A percentile compares a stretch with the other conserved stretches of the same genome.
Conservation (phyloP, 2,888 invertebrate species). For the Chrysomela aeneicollis region DNA sequence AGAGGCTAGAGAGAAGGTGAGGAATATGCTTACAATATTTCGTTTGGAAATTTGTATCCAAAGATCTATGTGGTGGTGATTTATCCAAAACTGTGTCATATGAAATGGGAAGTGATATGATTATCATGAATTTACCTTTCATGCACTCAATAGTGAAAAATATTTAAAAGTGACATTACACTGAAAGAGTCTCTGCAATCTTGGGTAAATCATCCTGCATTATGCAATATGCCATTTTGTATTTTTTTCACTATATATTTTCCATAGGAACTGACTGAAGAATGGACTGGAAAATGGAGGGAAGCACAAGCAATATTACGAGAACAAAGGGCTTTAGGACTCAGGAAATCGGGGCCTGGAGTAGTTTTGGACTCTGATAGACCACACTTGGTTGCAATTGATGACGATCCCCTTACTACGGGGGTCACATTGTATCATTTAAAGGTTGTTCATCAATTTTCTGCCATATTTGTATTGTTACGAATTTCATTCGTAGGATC, state of each 20-base stretch:
- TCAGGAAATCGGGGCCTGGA: conserved; percentile 87
- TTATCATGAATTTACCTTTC: too few species aligned
- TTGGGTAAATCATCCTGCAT: too few species aligned
- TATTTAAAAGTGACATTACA: too few species aligned
- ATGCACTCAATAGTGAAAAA: too few species aligned
- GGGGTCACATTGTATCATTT: conserved; percentile 91
- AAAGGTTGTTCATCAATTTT: conserved; percentile 68
- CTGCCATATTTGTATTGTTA: background rate
- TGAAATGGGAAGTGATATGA: too few species aligned
- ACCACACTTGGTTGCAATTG: conserved; percentile 92
- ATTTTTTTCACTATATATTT: background rate
- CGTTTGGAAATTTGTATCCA: too few species aligned
- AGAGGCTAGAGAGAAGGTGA: conserved; percentile 86
- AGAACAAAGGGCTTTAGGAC: conserved; percentile 86
- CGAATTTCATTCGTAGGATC: too few species aligned
- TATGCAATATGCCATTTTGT: too few species aligned
- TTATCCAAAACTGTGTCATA: too few species aligned
- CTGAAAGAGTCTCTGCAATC: too few species aligned
- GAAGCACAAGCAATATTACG: conserved; percentile 88
- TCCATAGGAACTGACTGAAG: conserved; percentile 73
- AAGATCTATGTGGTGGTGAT: too few species aligned
- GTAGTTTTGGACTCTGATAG: conserved; percentile 90
- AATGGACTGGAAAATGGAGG: conserved; percentile 94
- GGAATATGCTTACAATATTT: too few species aligned
- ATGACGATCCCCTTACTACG: conserved; percentile 88